phyloP scores from a whole-genome alignment of 2,113 vertebrate genomes.

The Rutilus rutilus region DNA sequence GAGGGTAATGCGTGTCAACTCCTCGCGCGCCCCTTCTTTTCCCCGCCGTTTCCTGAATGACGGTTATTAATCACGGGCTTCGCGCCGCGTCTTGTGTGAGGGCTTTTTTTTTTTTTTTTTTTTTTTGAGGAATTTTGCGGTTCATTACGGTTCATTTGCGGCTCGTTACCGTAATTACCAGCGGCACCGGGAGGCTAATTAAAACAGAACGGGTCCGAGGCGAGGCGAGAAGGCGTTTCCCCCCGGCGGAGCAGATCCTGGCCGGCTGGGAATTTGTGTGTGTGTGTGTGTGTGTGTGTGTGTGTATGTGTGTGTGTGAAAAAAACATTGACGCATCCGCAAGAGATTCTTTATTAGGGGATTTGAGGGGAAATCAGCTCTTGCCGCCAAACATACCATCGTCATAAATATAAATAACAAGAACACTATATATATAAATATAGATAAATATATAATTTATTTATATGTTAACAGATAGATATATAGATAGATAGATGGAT shows the following conservation, averaged over 20 bases:
- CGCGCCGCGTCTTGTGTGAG: constrained; percentile 3
- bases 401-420: not conserved
- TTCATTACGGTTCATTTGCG: constrained; percentile 59
- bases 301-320: not conserved
- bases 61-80: constrained; percentile 52
- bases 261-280: constrained; percentile 33
- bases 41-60: constrained; percentile 41
- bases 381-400: not conserved
- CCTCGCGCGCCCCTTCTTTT: constrained; percentile 25
- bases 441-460: not conserved
- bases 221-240: constrained; percentile 49
- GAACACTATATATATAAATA: not conserved
- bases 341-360: not conserved
- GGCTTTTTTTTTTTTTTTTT: constrained; percentile 43
- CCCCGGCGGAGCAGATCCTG: constrained; percentile 36
- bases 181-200: constrained; percentile 59
- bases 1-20: constrained; percentile 45
- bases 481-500: no score
- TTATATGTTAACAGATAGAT: no score
- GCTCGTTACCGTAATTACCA: constrained; percentile 62
- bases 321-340: constrained; percentile 1
- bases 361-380: constrained; percentile 3
- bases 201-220: constrained; percentile 52
- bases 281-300: constrained; percentile 24
- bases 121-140: constrained; percentile 54